Percentiles rank a stretch among this genome's conserved stretches.
Evolutionary conservation across 1,140 invertebrate species (phyloP).

Genomic region (Bombus affinis): DNA sequence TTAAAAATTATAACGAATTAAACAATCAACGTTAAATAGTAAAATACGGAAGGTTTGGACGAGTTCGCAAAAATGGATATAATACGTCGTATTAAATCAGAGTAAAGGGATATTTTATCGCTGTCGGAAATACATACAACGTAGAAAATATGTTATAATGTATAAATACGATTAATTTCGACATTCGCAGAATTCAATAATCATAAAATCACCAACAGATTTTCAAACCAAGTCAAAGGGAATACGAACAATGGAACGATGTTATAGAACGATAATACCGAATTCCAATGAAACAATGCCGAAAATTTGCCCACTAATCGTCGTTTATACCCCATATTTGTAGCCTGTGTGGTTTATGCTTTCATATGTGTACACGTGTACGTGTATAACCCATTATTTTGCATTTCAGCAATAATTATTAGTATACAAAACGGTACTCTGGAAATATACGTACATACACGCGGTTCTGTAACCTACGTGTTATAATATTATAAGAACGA

Average conservation of each 20-base stretch:
- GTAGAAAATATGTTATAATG: not conserved
- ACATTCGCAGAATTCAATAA: not conserved
- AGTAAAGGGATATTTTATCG: not conserved
- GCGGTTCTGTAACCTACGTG: not conserved
- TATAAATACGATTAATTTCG: not conserved
- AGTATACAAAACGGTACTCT: not conserved
- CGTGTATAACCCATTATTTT: not conserved
- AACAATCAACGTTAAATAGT: not conserved
- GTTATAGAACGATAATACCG: not conserved
- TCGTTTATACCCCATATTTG: slow-evolving; percentile 55
- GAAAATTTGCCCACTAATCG: slow-evolving; percentile 61
- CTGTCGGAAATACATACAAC: not conserved
- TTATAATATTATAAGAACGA: not conserved
- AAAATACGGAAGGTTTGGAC: not conserved
- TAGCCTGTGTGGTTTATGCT: not conserved
- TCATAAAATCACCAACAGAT: slow-evolving; percentile 5
- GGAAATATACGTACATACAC: not conserved
- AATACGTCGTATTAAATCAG: not conserved
- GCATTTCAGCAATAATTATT: not conserved
- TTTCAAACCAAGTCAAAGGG: not conserved
- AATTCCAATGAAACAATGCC: slow-evolving; percentile 29
- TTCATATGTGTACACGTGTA: not conserved
- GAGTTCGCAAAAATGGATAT: not conserved
- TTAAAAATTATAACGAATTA: not conserved
- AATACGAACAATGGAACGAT: not conserved